These are phyloP conservation scores for Protobothrops mucrosquamatus DNA, from an alignment of 2,113 vertebrate species.

Conservation along the genomic window DNA sequence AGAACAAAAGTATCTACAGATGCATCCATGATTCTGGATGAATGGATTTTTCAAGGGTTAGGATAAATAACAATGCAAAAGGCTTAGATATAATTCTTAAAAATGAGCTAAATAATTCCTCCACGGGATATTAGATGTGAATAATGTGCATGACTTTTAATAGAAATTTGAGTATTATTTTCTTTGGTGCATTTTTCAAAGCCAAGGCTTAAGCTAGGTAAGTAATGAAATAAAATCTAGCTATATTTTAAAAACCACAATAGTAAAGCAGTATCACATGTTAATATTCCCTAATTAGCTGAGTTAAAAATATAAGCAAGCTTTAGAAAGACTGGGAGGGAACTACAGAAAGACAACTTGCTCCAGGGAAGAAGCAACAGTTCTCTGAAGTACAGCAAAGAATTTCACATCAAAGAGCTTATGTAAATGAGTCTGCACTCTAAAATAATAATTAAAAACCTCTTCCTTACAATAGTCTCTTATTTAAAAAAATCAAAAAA, in stretches of 20 bases:
- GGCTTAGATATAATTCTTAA: not conserved
- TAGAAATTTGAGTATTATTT: constrained; percentile 8
- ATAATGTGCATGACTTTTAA: constrained; percentile 20
- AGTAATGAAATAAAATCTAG: constrained; percentile 9
- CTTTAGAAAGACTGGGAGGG: not conserved
- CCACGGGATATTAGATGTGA: not conserved
- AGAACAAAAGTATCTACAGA: not conserved
- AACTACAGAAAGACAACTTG: constrained; percentile 61
- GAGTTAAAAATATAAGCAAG: constrained; percentile 65
- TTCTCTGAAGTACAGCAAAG: constrained; percentile 77
- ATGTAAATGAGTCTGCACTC: constrained; percentile 75
- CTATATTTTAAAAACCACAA: constrained; percentile 60
- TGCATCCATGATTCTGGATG: not conserved
- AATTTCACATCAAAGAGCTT: constrained; percentile 78
- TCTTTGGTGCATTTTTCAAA: not conserved
- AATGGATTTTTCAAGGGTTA: not conserved
- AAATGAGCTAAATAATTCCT: not conserved
- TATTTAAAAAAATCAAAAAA: constrained; percentile 49
- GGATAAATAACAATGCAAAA: not conserved
- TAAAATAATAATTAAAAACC: constrained; percentile 60
- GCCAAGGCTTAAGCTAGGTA: not conserved
- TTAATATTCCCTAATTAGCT: constrained; percentile 70
- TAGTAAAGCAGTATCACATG: constrained; percentile 54
- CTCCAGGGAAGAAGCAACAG: constrained; percentile 76
- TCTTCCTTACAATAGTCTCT: constrained; percentile 59